Evolutionary conservation across 2,113 vertebrate species (phyloP).

Genomic region (Malurus elegans): DNA sequence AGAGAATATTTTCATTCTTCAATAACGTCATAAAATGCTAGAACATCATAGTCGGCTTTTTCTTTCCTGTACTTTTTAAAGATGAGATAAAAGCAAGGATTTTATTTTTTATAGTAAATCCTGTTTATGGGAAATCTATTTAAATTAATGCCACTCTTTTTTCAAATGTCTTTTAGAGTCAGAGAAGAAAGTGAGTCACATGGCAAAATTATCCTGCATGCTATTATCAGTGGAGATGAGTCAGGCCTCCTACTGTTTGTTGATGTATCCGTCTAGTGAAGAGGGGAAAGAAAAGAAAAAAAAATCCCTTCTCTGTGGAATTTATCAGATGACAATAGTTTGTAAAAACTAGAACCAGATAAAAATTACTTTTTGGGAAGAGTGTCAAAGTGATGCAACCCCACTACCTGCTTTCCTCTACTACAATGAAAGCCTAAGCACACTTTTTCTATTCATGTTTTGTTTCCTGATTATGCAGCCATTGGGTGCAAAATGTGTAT

Average conservation of each 20-base stretch:
- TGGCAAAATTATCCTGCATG: constrained; percentile 20
- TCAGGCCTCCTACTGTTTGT: constrained; percentile 35
- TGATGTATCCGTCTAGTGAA: constrained; percentile 29
- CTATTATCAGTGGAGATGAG: constrained; percentile 40
- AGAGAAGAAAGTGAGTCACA: constrained; percentile 50
- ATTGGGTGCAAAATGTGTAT: not conserved
- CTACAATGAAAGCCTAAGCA: not conserved
- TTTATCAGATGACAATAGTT: not conserved
- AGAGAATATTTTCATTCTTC: constrained; percentile 14
- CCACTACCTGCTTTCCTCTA: not conserved
- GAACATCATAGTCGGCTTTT: not conserved
- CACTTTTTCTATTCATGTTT: not conserved
- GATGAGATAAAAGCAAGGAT: constrained; percentile 40
- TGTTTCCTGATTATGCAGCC: not conserved
- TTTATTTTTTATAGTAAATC: not conserved
- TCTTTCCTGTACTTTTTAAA: not conserved
- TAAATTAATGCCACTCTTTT: constrained; percentile 43
- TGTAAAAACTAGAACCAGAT: not conserved
- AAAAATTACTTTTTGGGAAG: not conserved
- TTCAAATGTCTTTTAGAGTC: constrained; percentile 18
- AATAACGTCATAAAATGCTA: not conserved
- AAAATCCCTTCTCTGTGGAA: not conserved
- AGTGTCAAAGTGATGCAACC: not conserved
- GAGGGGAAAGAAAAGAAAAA: accelerated
- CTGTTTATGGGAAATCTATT: constrained; percentile 41